These are phyloP conservation scores for Onchidella celtica DNA, from an alignment of 2,888 invertebrate species.

Conservation along the genomic window DNA sequence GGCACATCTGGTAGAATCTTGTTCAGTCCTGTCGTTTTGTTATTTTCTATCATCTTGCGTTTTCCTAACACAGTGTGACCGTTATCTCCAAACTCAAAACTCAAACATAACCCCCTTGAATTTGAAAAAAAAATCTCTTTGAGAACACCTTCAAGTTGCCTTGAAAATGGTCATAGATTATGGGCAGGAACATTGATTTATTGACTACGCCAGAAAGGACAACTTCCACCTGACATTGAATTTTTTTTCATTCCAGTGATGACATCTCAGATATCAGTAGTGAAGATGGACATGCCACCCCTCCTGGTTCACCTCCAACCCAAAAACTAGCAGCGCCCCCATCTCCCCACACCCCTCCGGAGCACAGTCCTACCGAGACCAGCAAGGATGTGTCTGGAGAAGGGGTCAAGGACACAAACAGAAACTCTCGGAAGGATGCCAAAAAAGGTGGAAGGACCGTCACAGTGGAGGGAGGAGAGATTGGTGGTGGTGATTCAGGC, in stretches of 20 bases:
- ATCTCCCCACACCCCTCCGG: background rate
- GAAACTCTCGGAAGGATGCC: background rate
- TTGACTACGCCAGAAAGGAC: too few relatives aligned
- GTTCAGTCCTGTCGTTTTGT: too few relatives aligned
- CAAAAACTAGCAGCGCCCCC: background rate
- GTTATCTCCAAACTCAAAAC: too few relatives aligned
- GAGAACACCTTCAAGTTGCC: too few relatives aligned
- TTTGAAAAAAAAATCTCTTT: too few relatives aligned
- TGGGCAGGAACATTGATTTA: too few relatives aligned
- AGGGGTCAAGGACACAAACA: background rate
- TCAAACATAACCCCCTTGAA: too few relatives aligned
- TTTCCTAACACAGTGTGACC: too few relatives aligned
- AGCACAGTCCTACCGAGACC: background rate
- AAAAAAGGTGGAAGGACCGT: background rate
- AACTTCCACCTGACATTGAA: too few relatives aligned
- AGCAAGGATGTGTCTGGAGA: background rate
- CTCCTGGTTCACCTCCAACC: background rate
- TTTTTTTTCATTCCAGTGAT: conserved; percentile 34
- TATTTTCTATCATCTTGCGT: too few relatives aligned
- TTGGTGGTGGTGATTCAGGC: background rate
- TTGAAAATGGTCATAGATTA: too few relatives aligned
- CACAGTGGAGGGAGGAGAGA: background rate
- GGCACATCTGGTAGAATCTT: too few relatives aligned
- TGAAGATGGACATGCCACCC: conserved; percentile 34
- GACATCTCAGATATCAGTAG: conserved; percentile 47